Conservation (phyloP, 2,797 vertebrate species). For the Erethizon dorsatum region DNA sequence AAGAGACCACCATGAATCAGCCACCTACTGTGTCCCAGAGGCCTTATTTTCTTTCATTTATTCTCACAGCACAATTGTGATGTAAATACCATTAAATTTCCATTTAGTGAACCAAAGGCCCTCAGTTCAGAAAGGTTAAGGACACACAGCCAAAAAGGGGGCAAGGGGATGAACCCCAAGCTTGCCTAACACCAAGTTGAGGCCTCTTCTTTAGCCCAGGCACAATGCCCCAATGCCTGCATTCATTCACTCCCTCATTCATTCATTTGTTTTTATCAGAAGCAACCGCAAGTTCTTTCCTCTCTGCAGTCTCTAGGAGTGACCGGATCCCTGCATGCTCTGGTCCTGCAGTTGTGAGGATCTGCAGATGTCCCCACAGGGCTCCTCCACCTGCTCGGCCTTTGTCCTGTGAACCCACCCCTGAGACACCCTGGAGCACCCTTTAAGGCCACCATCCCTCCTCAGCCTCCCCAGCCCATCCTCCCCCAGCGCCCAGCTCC, state of each 20-base stretch:
- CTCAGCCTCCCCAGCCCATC: background rate
- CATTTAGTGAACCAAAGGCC: background rate
- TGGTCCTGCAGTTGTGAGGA: background rate
- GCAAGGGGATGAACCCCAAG: background rate
- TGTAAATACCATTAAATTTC: background rate
- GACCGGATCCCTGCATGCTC: background rate
- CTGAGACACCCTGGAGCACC: background rate
- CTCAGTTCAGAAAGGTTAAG: slow-evolving; percentile 18
- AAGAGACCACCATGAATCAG: background rate
- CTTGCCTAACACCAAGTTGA: background rate
- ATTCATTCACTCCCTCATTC: background rate
- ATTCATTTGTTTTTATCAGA: background rate
- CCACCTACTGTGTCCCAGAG: background rate
- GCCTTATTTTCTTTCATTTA: background rate
- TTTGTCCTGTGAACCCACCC: background rate
- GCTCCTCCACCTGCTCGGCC: background rate
- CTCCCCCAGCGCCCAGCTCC: background rate
- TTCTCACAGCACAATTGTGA: background rate
- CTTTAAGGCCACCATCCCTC: background rate
- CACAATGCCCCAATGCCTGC: background rate
- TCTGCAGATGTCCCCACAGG: background rate
- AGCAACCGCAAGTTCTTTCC: background rate
- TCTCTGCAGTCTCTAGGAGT: background rate
- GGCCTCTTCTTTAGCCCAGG: background rate
- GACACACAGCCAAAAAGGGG: background rate